phyloP scores from a whole-genome alignment of 1,140 invertebrate species.

The Drosophila nannoptera region DNA sequence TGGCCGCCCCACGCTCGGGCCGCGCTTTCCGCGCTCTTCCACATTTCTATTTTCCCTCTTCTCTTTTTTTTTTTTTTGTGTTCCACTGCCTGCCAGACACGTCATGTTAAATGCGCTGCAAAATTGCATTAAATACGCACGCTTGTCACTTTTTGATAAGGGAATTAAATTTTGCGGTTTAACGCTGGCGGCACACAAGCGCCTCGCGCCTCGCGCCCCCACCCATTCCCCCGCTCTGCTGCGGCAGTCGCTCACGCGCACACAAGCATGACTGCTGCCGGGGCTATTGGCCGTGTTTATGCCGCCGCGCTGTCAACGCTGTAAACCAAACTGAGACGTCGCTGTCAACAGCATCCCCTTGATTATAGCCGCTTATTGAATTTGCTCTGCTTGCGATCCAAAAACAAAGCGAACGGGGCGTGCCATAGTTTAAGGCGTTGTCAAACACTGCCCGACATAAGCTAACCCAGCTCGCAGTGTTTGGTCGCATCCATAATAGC shows the following conservation, averaged over 20 bases:
- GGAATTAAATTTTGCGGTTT: constrained; percentile 79
- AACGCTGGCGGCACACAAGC: constrained; percentile 59
- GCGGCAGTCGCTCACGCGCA: background rate
- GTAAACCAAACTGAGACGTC: constrained; percentile 62
- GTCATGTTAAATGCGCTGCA: constrained; percentile 78
- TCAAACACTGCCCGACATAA: constrained; percentile 13
- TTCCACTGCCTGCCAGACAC: constrained; percentile 32
- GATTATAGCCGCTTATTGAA: constrained; percentile 41
- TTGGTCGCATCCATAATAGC: background rate
- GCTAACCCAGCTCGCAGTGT: background rate
- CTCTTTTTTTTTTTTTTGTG: background rate
- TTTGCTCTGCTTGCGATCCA: constrained; percentile 34
- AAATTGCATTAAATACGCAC: constrained; percentile 79
- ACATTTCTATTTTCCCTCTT: background rate
- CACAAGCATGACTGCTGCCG: background rate
- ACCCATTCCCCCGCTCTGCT: constrained; percentile 6
- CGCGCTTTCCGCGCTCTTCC: background rate
- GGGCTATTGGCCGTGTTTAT: constrained; percentile 61
- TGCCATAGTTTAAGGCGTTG: background rate
- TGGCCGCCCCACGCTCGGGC: constrained; percentile 8
- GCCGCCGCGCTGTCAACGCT: constrained; percentile 67
- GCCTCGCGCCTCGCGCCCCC: background rate
- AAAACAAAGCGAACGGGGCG: constrained; percentile 26
- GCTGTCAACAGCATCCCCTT: constrained; percentile 46
- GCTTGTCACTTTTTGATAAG: constrained; percentile 79